Evolutionary conservation across 1,140 invertebrate genomes (phyloP), one percentile per base, ranked within the genome.

Genomic region (Daktulosphaira vitifoliae): DNA sequence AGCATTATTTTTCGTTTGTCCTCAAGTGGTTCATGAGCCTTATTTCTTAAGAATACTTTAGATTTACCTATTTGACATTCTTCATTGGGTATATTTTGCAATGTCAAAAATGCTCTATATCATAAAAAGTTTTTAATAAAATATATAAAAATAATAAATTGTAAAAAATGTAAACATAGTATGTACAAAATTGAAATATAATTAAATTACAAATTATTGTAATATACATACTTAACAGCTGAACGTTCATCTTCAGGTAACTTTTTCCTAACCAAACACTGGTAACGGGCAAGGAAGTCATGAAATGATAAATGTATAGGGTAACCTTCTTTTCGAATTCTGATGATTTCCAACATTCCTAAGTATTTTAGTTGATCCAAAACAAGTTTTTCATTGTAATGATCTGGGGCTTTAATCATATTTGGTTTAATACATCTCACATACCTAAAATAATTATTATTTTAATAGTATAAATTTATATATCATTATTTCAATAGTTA

Each of bases 361-460:
- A 96, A 81, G 77, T 96, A 97, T 68, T 86, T 84, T 6, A 96
- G 78, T 77, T 97, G 94, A 70, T 92, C 89, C 39, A 93, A 76
- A 2, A 96, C 92, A 56, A 96, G 79, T 51, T 82, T 80, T 39
- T 88, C 84, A 74, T 90, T 85, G 74, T 90, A 97, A 68, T 85
- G 81, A 71, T 92, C 84, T 0, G 91, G 79, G n/a, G 82, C 77
- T 76, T 97, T 97, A 69, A 86, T 79, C 73, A 86, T 82, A 72
- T 97, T 97, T 1, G 94, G 92, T 73, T 97, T 97, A 68, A 97
- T 94, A 73, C 94, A 97, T 7, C 93, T 80, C 1, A 94, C 92
- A 78, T 96, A 90, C 86, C 86, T 88, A 15, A 23, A 52, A 23
- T 26, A 15, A 7, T 66, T n/a, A n/a, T 20, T 9, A 59, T 29